These are phyloP conservation scores for Grantiella picta DNA, from an alignment of 2,113 vertebrate genomes.

Conservation along the genomic window DNA sequence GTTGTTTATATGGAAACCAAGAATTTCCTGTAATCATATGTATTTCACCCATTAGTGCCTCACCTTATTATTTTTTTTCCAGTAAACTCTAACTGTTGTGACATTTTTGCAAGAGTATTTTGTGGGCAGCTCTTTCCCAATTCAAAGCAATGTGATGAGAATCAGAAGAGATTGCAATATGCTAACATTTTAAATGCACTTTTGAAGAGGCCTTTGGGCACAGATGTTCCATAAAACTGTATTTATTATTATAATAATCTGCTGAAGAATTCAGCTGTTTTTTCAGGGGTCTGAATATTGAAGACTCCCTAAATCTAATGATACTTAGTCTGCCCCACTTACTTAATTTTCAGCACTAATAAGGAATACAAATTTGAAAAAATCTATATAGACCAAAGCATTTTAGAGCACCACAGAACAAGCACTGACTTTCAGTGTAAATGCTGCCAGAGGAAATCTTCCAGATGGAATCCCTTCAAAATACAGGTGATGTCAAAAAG, in stretches of 20 bases:
- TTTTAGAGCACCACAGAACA: neutral
- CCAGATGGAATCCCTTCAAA: neutral
- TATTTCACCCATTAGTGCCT: neutral
- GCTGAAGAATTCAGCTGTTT: conserved; percentile 45
- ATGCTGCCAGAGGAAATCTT: neutral
- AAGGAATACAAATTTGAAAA: conserved; percentile 30
- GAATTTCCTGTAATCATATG: neutral
- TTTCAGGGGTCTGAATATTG: conserved; percentile 42
- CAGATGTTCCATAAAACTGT: conserved; percentile 58
- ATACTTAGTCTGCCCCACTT: neutral
- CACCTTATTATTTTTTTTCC: neutral
- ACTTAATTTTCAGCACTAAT: neutral
- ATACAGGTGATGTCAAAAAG: neutral
- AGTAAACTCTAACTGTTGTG: neutral
- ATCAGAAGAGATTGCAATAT: conserved; percentile 31
- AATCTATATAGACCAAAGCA: neutral
- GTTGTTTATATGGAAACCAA: conserved; percentile 21
- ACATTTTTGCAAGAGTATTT: neutral
- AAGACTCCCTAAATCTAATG: conserved; percentile 47
- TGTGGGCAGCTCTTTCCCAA: conserved; percentile 31
- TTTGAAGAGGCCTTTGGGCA: conserved; percentile 57
- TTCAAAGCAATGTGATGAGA: conserved; percentile 14
- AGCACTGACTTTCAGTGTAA: neutral
- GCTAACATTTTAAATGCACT: conserved; percentile 30
- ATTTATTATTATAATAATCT: conserved; percentile 60